Evolutionary conservation across 2,797 vertebrate species (phyloP).

Genomic region (Myotis pilosus): DNA sequence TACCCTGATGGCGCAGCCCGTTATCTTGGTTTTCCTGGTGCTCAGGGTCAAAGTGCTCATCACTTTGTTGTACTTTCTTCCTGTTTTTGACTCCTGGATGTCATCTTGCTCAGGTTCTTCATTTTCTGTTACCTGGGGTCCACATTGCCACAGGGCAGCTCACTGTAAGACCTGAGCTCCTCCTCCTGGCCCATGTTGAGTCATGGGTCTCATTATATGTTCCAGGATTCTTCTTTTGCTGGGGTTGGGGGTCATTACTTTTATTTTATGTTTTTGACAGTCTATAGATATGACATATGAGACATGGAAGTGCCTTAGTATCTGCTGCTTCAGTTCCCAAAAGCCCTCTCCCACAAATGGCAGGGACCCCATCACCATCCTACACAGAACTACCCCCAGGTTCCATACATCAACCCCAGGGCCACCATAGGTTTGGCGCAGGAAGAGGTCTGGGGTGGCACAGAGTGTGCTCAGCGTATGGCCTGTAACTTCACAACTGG

Average conservation of each 20-base stretch:
- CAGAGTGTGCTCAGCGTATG: not conserved
- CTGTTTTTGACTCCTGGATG: not conserved
- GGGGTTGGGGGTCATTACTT: not conserved
- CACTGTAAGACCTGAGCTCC: not conserved
- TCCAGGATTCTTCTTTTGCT: not conserved
- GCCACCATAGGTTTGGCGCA: not conserved
- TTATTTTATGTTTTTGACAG: not conserved
- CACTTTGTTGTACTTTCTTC: not conserved
- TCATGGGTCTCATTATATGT: not conserved
- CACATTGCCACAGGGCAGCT: not conserved
- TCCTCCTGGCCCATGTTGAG: not conserved
- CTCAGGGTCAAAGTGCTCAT: not conserved
- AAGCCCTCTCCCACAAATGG: not conserved
- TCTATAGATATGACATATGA: not conserved
- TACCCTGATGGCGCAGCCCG: too few relatives aligned
- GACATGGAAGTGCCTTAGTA: not conserved
- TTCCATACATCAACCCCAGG: not conserved
- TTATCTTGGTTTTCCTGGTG: not conserved
- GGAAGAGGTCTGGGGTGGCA: not conserved
- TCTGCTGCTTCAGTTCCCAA: not conserved
- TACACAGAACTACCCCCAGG: not conserved
- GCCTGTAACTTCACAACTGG: not conserved
- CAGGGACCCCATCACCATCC: not conserved
- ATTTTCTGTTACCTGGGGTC: not conserved
- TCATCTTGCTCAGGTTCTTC: not conserved